phyloP scores from a whole-genome alignment of 1,140 invertebrate genomes.

The Helicorthomorpha holstii region DNA sequence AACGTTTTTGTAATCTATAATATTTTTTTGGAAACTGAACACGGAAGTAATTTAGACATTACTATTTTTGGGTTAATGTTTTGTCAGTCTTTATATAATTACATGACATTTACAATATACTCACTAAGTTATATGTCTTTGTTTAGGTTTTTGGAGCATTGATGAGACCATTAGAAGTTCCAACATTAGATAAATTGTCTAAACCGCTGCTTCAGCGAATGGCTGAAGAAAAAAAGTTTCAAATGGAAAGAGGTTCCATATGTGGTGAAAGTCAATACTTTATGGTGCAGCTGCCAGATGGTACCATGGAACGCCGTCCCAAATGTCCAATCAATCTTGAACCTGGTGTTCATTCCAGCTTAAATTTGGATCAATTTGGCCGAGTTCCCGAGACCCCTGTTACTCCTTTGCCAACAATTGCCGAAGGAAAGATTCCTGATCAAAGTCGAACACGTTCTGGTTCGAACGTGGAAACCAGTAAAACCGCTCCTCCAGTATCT shows the following conservation, averaged over 20 bases:
- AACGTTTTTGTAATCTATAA: too few relatives aligned
- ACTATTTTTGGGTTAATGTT: too few relatives aligned
- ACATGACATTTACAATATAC: too few relatives aligned
- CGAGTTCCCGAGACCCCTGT: conserved; percentile 8
- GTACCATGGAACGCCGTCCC: conserved; percentile 67
- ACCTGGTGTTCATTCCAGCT: conserved; percentile 81
- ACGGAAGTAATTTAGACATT: too few relatives aligned
- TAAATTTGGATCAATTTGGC: conserved; percentile 52
- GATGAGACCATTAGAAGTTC: conserved; percentile 76
- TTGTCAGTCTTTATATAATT: too few relatives aligned
- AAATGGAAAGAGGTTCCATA: conserved; percentile 66
- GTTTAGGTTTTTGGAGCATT: conserved; percentile 66
- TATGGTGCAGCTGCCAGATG: conserved; percentile 73
- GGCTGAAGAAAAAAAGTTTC: conserved; percentile 70
- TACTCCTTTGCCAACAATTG: conserved; percentile 9
- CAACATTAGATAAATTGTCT: conserved; percentile 21
- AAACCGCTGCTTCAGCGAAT: conserved; percentile 50
- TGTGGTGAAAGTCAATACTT: conserved; percentile 68
- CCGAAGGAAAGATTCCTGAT: conserved; percentile 2
- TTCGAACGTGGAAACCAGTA: not conserved
- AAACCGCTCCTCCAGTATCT: not conserved
- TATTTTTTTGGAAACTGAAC: too few relatives aligned
- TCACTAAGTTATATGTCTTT: not conserved
- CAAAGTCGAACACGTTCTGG: not conserved
- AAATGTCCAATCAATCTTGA: conserved; percentile 68